Conservation (phyloP, 2,113 vertebrate genomes). For the Etheostoma cragini region DNA sequence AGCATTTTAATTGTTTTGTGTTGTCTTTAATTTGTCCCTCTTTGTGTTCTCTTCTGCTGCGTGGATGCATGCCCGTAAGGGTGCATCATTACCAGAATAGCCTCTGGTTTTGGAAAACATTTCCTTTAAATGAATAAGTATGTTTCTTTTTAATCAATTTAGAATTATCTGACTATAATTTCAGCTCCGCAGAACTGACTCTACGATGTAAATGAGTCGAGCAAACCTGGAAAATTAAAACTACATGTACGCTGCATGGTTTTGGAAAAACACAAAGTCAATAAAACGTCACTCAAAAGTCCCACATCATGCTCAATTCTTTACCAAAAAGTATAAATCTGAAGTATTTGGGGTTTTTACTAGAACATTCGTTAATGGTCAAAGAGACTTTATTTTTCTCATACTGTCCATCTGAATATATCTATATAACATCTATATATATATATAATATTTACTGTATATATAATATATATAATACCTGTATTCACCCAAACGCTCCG, state of each 20-base stretch:
- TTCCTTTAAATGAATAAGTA: slow-evolving; percentile 49
- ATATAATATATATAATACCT: no score
- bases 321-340: no score
- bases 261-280: slow-evolving; percentile 1
- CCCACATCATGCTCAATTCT: no score
- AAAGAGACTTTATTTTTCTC: no score
- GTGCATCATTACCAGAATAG: slow-evolving; percentile 66
- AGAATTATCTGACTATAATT: slow-evolving; percentile 39
- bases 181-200: slow-evolving; percentile 13
- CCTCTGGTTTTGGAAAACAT: slow-evolving; percentile 42
- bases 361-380: no score
- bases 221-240: neutral
- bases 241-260: neutral
- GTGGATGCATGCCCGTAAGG: slow-evolving; percentile 65
- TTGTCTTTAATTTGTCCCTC: slow-evolving; percentile 69
- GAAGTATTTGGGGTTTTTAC: no score
- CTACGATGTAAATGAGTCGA: neutral
- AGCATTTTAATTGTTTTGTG: slow-evolving; percentile 81
- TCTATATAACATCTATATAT: no score
- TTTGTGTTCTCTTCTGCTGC: slow-evolving; percentile 65
- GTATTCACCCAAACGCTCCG: no score
- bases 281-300: neutral
- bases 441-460: no score
- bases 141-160: slow-evolving; percentile 37
- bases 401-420: no score